These are phyloP conservation scores for Furcifer pardalis DNA, from an alignment of 2,797 vertebrate genomes.

Conservation along the genomic window DNA sequence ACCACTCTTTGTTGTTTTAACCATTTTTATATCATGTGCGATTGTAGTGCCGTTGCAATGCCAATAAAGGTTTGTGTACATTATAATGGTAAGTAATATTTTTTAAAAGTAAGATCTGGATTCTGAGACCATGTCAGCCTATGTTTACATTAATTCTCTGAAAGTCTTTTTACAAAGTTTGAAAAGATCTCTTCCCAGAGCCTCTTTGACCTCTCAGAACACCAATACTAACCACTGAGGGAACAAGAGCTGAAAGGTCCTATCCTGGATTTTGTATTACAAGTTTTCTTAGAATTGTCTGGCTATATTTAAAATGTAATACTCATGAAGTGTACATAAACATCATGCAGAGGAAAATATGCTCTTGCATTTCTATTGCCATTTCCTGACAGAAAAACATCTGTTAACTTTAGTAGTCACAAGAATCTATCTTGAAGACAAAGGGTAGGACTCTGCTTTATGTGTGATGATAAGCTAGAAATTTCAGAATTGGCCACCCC, in stretches of 20 bases:
- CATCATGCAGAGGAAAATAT: rapidly evolving
- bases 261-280: not conserved
- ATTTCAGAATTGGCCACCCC: not conserved
- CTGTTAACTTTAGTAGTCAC: not conserved
- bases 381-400: conserved; percentile 7
- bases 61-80: too few species aligned
- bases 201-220: not conserved
- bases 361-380: not conserved
- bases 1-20: too few species aligned
- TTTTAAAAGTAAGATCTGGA: too few species aligned
- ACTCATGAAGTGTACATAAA: not conserved
- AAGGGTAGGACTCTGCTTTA: not conserved
- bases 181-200: not conserved
- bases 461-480: not conserved
- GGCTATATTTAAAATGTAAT: not conserved
- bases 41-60: too few species aligned
- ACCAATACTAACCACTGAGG: not conserved
- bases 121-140: too few species aligned
- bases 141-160: not conserved
- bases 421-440: not conserved
- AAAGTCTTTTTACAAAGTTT: not conserved
- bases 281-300: not conserved
- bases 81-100: too few species aligned
- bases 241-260: not conserved
- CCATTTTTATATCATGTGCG: too few species aligned